phyloP scores from a whole-genome alignment of 2,797 vertebrate species.

The Sus cebifrons region DNA sequence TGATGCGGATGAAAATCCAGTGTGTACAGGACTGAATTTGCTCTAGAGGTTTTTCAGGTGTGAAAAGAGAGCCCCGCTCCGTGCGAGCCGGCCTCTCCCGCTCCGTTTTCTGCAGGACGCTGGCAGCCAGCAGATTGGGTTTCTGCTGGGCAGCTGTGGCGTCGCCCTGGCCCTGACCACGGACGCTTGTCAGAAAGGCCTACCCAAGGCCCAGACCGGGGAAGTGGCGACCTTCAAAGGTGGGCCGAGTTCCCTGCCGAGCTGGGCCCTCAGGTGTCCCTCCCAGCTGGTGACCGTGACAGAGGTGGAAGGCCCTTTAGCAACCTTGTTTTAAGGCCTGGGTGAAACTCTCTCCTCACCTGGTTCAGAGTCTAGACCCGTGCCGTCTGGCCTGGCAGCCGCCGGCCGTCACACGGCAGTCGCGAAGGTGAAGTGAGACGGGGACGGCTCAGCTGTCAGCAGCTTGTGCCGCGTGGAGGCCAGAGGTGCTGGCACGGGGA shows the following conservation, averaged over 20 bases:
- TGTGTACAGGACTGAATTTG: neutral
- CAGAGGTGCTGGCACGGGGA: neutral
- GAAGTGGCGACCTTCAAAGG: constrained; percentile 98
- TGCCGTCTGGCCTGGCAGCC: neutral
- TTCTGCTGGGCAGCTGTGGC: constrained; percentile 97
- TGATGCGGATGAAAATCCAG: neutral
- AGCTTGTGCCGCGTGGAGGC: rapidly evolving
- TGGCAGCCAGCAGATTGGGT: constrained; percentile 97
- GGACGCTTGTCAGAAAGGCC: constrained; percentile 98
- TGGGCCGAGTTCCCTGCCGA: constrained; percentile 77
- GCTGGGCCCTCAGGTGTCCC: neutral
- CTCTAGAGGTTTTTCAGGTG: neutral
- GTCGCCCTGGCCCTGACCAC: constrained; percentile 96
- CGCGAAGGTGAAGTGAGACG: neutral
- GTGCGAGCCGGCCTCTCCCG: rapidly evolving
- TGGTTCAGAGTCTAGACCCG: neutral
- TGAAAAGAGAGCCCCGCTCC: neutral
- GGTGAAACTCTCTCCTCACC: neutral
- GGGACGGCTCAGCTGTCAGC: neutral
- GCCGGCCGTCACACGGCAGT: neutral
- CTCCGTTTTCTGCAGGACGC: constrained; percentile 92
- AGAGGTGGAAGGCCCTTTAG: neutral
- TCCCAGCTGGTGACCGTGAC: neutral
- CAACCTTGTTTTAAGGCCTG: neutral
- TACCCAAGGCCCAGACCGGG: constrained; percentile 97